phyloP scores from a whole-genome alignment of 2,888 invertebrate genomes.

The Argyresthia goedartella region DNA sequence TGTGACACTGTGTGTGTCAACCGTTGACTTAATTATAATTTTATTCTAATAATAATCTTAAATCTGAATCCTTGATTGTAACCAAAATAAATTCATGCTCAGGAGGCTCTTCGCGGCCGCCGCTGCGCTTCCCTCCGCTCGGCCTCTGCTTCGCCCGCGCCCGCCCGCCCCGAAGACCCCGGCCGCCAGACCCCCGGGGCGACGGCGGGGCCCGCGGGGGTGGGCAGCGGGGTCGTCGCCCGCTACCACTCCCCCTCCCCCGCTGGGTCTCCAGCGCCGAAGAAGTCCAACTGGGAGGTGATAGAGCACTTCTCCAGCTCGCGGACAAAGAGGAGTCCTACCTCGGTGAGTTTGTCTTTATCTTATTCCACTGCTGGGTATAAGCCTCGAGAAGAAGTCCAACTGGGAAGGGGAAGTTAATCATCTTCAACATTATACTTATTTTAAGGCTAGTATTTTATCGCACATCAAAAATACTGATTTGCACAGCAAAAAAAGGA shows the following conservation, averaged over 20 bases:
- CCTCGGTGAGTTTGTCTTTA: constrained; percentile 35
- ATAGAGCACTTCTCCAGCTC: constrained; percentile 86
- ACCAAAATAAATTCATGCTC: constrained; percentile 11
- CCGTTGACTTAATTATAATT: no score
- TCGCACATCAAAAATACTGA: no score
- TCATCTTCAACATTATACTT: no score
- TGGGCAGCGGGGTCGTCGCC: no score
- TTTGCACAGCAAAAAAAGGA: no score
- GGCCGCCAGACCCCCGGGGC: constrained; percentile 52
- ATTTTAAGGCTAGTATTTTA: no score
- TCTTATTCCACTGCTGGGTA: no score
- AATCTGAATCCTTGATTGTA: no score
- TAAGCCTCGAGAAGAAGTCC: no score
- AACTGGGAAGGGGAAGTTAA: no score
- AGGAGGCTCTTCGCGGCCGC: constrained; percentile 74
- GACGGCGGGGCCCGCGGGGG: constrained; percentile 28
- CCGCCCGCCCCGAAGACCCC: constrained; percentile 41
- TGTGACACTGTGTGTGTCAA: no score
- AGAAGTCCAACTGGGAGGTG: constrained; percentile 92
- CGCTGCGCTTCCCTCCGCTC: constrained; percentile 72
- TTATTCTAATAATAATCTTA: no score
- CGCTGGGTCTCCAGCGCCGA: constrained; percentile 67
- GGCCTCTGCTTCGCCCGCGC: constrained; percentile 35
- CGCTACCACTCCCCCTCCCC: constrained; percentile 52
- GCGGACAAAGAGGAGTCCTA: constrained; percentile 68